Evolutionary conservation across 2,797 vertebrate genomes (phyloP), one percentile per base, ranked within the genome.

Genomic region (Melanotaenia parkinsoni): DNA sequence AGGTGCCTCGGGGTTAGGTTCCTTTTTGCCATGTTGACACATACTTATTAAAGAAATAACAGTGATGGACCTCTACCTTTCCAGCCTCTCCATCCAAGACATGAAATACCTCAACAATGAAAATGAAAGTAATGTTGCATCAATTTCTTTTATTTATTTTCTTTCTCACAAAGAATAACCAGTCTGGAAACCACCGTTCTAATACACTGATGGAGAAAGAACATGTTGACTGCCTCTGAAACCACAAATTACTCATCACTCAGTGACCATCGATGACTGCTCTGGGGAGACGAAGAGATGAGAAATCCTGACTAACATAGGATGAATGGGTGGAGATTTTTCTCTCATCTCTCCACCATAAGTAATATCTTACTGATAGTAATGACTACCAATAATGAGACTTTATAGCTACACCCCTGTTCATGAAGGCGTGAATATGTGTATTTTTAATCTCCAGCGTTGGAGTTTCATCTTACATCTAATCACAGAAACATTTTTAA

Each of bases 261-360:
- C 28, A 57, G 33, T 30, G 16, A 58, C 43, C 9, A 58, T 24
- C 28, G 50, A 8, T 32, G 26, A 43, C 35, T 38, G 53, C 20
- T 1, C 9, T 1, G 56, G 30, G 40, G 33, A 16, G 22, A 70
- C 16, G 18, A 35, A 32, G 0, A 30, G 18, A 40, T 43, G 26
- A 68, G 28, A 58, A 66, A 72, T 54, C 5, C 32, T 58, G 22
- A 59, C 45, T 20, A 16, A 54, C 0, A 20, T 35, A 8, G 10
- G 35, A 62, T 67, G 40, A 38, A 63, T 22, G 7, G 60, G 13
- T 38, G 53, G 38, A 47, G 40, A 38, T 70, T 73, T 67, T 73
- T 43, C 22, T 28, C 10, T 58, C 40, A 63, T 43, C 54, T 67
- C 11, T 45, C 0, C 37, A 64, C 2, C 14, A 47, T 22, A 63